Conservation (phyloP, 2,797 vertebrate genomes). For the Pipistrellus pygmaeus region DNA sequence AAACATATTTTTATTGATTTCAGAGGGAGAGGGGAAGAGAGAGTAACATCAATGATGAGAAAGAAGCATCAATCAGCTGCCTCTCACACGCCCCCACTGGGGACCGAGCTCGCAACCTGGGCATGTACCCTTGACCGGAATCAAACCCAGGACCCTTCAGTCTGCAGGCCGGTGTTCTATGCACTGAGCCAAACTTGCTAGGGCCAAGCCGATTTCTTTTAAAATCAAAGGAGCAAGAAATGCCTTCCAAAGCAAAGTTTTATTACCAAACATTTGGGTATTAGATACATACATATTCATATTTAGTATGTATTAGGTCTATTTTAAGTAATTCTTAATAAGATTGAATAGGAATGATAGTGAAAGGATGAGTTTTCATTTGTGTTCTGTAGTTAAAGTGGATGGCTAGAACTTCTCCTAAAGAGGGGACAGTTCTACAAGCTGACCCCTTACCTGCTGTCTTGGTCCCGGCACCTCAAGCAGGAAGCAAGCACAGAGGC, state of each 20-base stretch:
- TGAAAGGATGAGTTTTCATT: background rate
- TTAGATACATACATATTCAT: background rate
- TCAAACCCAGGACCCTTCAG: no score
- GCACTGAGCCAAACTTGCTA: no score
- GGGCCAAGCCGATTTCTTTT: background rate
- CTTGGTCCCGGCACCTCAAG: background rate
- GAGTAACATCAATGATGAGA: no score
- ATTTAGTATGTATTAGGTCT: conserved; percentile 1
- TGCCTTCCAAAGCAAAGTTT: background rate
- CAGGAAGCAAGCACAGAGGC: background rate
- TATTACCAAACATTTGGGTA: background rate
- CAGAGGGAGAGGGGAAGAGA: no score
- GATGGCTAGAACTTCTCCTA: background rate
- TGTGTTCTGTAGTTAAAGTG: background rate
- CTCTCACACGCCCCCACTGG: no score
- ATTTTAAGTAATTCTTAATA: background rate
- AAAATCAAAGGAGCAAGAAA: conserved; percentile 1
- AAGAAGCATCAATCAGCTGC: no score
- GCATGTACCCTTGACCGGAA: no score
- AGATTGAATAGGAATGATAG: conserved; percentile 19
- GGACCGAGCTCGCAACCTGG: no score
- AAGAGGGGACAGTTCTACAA: background rate
- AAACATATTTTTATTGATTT: no score
- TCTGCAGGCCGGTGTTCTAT: no score
- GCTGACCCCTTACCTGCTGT: background rate